A percentile compares a stretch with the other conserved stretches of the same genome.
Evolutionary conservation across 2,113 vertebrate species (phyloP).

Genomic region (Cairina moschata): DNA sequence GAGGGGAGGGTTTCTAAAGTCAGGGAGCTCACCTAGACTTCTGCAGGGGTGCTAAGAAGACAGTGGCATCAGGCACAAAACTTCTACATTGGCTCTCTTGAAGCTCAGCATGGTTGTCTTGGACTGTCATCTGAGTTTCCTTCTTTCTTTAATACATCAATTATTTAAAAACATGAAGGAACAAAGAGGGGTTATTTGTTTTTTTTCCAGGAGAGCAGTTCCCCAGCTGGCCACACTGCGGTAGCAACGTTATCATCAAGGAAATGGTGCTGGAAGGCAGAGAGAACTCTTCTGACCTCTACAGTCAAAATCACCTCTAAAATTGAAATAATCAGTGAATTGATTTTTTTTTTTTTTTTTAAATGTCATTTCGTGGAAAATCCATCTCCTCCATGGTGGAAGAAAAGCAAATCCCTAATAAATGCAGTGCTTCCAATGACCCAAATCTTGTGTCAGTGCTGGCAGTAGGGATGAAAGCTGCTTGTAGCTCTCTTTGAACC

Average conservation of each 20-base stretch:
- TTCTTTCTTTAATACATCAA: not conserved
- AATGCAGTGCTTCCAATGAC: rapidly evolving
- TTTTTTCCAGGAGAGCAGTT: not conserved
- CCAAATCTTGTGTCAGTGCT: rapidly evolving
- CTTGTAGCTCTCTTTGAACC: too few species aligned
- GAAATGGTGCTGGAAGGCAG: not conserved
- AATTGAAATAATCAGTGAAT: not conserved
- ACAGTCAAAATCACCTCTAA: not conserved
- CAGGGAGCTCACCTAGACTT: not conserved
- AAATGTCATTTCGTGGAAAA: not conserved
- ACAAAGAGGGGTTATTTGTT: not conserved
- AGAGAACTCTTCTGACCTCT: not conserved
- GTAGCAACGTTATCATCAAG: not conserved
- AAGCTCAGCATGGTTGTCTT: not conserved
- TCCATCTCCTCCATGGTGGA: not conserved
- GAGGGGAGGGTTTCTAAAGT: not conserved
- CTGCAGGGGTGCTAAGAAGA: not conserved
- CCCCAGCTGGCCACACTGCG: conserved; percentile 9
- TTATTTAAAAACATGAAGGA: not conserved
- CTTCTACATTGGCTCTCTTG: not conserved
- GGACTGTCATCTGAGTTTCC: not conserved
- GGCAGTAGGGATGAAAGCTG: not conserved
- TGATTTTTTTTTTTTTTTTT: not conserved
- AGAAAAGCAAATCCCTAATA: not conserved
- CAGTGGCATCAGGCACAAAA: not conserved